A percentile compares a stretch with the other conserved stretches of the same genome.
phyloP scores from a whole-genome alignment of 2,888 invertebrate species.

The Sphaerophoria rueppellii region DNA sequence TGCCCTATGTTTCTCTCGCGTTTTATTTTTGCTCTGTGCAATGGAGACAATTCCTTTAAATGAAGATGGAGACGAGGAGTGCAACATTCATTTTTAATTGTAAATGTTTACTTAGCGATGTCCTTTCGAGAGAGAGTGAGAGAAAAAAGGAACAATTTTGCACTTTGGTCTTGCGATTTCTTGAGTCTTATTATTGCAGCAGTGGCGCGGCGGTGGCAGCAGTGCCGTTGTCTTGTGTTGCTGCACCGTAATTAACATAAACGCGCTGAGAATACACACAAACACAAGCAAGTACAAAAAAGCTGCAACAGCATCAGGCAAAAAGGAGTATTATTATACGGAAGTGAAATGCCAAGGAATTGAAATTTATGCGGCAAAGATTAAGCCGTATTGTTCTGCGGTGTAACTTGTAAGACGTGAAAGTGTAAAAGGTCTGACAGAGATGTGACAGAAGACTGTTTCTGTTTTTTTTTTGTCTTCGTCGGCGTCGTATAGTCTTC shows the following conservation, averaged over 20 bases:
- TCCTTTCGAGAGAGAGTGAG: conserved; percentile 34
- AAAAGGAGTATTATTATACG: conserved; percentile 6
- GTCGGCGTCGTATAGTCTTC: background rate
- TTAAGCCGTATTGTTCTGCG: conserved; percentile 33
- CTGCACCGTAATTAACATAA: conserved; percentile 63
- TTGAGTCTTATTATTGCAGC: conserved; percentile 31
- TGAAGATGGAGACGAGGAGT: background rate
- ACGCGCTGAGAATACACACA: background rate
- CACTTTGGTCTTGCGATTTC: conserved; percentile 23
- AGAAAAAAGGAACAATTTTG: conserved; percentile 20
- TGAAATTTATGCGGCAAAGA: conserved; percentile 68
- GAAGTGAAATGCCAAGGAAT: conserved; percentile 60
- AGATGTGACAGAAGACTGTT: conserved; percentile 48
- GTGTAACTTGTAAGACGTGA: conserved; percentile 18
- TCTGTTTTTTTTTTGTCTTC: conserved; percentile 1
- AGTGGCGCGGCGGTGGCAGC: conserved; percentile 22
- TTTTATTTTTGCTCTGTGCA: background rate
- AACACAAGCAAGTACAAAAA: background rate
- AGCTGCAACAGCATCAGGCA: background rate
- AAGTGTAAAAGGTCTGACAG: conserved; percentile 63
- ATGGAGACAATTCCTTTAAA: background rate
- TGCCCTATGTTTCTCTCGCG: conserved; percentile 25
- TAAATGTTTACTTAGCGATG: conserved; percentile 60
- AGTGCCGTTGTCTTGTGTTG: conserved; percentile 13
- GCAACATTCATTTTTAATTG: conserved; percentile 34